These are phyloP conservation scores for Myotis pilosus DNA, from an alignment of 2,797 vertebrate species.

Conservation along the genomic window DNA sequence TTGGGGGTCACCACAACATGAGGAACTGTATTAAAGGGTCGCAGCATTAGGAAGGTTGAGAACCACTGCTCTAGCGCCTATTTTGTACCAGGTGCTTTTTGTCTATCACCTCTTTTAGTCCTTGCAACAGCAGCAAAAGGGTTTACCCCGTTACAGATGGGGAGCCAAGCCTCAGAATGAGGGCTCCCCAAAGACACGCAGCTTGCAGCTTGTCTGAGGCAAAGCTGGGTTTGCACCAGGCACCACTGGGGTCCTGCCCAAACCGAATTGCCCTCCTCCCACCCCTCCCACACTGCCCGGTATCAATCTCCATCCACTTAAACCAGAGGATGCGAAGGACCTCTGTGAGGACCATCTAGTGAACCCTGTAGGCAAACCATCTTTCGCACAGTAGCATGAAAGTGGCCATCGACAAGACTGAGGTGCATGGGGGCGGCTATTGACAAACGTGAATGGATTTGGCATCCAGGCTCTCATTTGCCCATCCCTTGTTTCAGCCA, in stretches of 20 bases:
- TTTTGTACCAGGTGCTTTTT: neutral
- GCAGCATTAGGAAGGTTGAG: too few species aligned
- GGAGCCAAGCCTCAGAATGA: neutral
- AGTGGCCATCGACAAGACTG: rapidly evolving
- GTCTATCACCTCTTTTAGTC: neutral
- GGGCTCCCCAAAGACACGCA: neutral
- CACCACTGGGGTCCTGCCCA: neutral
- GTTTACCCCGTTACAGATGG: rapidly evolving
- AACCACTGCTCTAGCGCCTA: neutral
- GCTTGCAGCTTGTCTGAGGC: neutral
- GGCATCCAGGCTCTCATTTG: neutral
- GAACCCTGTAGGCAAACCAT: rapidly evolving
- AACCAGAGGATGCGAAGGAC: neutral
- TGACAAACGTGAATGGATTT: neutral
- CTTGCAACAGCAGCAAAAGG: too few species aligned
- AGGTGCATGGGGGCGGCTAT: neutral
- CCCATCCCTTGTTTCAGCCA: neutral
- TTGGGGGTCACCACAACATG: too few species aligned
- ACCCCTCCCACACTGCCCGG: rapidly evolving
- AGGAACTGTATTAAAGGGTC: too few species aligned
- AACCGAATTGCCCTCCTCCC: neutral
- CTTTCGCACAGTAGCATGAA: neutral
- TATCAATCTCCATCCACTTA: rapidly evolving
- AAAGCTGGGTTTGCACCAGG: neutral
- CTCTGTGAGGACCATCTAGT: neutral